Conservation (phyloP, 2,113 vertebrate genomes). For the Trichomycterus rosablanca region DNA sequence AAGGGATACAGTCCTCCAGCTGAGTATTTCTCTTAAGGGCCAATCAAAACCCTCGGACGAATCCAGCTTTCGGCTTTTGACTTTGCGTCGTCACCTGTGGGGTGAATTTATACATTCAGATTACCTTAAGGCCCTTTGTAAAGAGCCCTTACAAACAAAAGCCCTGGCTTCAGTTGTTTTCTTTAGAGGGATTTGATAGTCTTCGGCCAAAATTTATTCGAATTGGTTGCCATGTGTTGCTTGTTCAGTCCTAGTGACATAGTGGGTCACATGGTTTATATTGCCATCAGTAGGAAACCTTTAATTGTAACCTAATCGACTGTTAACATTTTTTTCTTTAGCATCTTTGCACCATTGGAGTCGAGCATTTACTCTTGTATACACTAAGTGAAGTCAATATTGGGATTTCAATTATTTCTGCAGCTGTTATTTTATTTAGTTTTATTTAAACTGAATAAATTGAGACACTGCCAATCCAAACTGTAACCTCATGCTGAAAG, state of each 20-base stretch:
- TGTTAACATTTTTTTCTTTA: too few species aligned
- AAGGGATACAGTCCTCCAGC: slow-evolving; percentile 26
- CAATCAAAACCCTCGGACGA: not conserved
- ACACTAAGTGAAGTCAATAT: too few species aligned
- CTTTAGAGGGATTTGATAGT: too few species aligned
- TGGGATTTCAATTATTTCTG: too few species aligned
- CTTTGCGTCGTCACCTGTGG: slow-evolving; percentile 13
- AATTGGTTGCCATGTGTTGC: not conserved
- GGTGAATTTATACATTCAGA: slow-evolving; percentile 5
- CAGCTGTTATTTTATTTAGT: too few species aligned
- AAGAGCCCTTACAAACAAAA: not conserved
- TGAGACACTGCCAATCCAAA: too few species aligned
- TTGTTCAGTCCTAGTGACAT: not conserved
- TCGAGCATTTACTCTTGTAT: not conserved
- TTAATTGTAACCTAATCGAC: too few species aligned
- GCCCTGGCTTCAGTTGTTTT: too few species aligned
- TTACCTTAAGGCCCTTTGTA: not conserved
- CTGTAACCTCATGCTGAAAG: too few species aligned
- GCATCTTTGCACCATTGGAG: not conserved
- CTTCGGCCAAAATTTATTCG: too few species aligned
- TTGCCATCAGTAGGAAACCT: not conserved
- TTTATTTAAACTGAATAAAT: too few species aligned
- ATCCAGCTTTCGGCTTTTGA: slow-evolving; percentile 12
- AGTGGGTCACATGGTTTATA: not conserved
- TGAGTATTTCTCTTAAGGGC: slow-evolving; percentile 30